Evolutionary conservation across 2,113 vertebrate genomes (phyloP), one percentile per base, ranked within the genome.

Genomic region (Bubo blakistoni): DNA sequence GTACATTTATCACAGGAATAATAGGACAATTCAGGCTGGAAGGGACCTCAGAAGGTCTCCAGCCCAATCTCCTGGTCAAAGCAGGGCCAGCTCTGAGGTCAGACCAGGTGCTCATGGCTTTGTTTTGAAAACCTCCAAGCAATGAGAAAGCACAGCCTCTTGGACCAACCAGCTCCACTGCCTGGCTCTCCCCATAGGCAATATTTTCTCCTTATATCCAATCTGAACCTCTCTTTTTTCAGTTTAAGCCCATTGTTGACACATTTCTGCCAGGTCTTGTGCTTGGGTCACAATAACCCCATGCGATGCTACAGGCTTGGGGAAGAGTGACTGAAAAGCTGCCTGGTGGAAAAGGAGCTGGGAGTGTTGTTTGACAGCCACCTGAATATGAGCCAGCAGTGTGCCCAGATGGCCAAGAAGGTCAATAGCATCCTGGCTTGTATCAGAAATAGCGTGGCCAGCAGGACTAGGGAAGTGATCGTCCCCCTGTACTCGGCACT

Each of bases 401-500:
- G 62, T 52, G 14, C 10, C 20, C 44, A 76, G 30, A 38, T 25
- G 30, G 46, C 49, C 58, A 77, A 66, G 16, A 72, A 71, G 11
- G 21, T 16, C 29, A 54, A 3, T 13, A 7, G 10, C 18, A 81
- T 2, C 27, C 81, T 81, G 69, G 20, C 13, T 5, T 71, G 11
- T 25, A 22, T 16, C 70, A 47, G 34, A 29, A 65, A 2, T 8
- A 15, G 4, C 25, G 16, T 47, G 15, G 62, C 21, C 57, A 65
- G 22, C 46, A 83, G 72, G 59, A 36, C 0, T 7, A 81, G 55
- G n/a, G 34, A 16, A 29, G 16, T 0, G 47, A 57, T 19, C 18
- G 2, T 16, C 2, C 27, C 36, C 13, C 13, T 8, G 7, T 29
- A 6, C 42, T 80, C 5, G 2, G 16, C 32, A 46, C 2, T 16